These are phyloP conservation scores for Phalacrocorax pelagicus DNA, from an alignment of 2,113 vertebrate genomes.

Conservation along the genomic window DNA sequence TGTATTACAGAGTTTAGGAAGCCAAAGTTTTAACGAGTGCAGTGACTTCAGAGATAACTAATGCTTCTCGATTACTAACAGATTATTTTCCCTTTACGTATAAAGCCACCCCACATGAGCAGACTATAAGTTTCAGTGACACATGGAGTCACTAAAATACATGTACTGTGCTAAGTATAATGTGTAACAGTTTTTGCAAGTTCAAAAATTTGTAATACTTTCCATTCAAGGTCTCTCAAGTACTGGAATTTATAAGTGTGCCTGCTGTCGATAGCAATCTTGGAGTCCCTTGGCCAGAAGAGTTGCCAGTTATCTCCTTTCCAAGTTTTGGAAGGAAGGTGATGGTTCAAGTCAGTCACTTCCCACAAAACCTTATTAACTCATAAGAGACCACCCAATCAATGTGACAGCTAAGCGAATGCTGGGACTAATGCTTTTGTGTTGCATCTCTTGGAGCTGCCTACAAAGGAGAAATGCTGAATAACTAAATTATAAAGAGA, in stretches of 20 bases:
- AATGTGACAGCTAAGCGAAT: neutral
- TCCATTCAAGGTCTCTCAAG: neutral
- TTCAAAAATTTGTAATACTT: conserved; percentile 11
- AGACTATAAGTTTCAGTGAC: neutral
- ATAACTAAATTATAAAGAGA: neutral
- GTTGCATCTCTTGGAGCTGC: neutral
- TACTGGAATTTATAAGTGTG: neutral
- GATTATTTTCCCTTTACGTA: conserved; percentile 21
- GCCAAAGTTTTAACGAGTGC: conserved; percentile 17
- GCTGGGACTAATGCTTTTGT: neutral
- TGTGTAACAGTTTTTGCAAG: neutral
- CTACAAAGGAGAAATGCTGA: neutral
- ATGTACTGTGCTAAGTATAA: neutral
- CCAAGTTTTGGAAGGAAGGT: neutral
- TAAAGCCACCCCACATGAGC: neutral
- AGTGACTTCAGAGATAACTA: conserved; percentile 30
- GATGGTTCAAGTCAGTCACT: neutral
- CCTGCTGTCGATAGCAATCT: neutral
- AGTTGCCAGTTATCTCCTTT: neutral
- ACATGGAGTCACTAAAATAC: neutral
- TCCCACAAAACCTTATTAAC: neutral
- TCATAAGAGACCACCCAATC: accelerated
- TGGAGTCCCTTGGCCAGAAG: neutral
- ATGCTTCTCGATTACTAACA: neutral
- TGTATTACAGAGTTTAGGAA: neutral